Evolutionary conservation across 1,140 invertebrate species (phyloP).

Genomic region (Eupristina koningsbergeri): DNA sequence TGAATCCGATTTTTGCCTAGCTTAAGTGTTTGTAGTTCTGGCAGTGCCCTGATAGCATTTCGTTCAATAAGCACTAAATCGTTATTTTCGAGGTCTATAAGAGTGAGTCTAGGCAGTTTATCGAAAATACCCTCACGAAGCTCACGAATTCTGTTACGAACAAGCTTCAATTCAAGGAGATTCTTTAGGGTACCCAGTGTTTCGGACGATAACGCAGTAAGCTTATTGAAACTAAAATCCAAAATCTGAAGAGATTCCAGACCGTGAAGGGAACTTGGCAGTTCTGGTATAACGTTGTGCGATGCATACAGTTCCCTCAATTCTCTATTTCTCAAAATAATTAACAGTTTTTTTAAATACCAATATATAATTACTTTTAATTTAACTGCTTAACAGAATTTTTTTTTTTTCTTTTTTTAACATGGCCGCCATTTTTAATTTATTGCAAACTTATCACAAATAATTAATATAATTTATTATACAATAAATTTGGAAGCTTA

Average conservation of each 20-base stretch:
- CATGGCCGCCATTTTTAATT: no score
- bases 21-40: conserved; percentile 83
- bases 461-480: no score
- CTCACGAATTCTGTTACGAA: conserved; percentile 83
- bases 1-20: conserved; percentile 83
- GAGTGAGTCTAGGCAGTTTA: conserved; percentile 80
- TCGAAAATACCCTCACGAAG: conserved; percentile 82
- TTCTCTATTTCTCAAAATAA: conserved; percentile 68
- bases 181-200: conserved; percentile 79
- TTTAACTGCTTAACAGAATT: no score
- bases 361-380: no score
- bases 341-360: neutral
- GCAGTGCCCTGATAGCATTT: conserved; percentile 83
- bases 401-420: no score
- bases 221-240: conserved; percentile 86
- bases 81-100: conserved; percentile 87
- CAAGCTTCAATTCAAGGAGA: conserved; percentile 79
- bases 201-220: conserved; percentile 80
- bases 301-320: conserved; percentile 84
- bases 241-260: conserved; percentile 80
- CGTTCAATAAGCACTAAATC: conserved; percentile 84
- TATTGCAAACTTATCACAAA: no score
- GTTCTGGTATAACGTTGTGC: conserved; percentile 82
- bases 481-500: no score
- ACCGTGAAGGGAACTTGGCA: conserved; percentile 81